Percentiles rank a stretch among this genome's conserved stretches.
These are phyloP conservation scores for Ctenomys sociabilis DNA, from an alignment of 2,113 vertebrate species.

Conservation along the genomic window DNA sequence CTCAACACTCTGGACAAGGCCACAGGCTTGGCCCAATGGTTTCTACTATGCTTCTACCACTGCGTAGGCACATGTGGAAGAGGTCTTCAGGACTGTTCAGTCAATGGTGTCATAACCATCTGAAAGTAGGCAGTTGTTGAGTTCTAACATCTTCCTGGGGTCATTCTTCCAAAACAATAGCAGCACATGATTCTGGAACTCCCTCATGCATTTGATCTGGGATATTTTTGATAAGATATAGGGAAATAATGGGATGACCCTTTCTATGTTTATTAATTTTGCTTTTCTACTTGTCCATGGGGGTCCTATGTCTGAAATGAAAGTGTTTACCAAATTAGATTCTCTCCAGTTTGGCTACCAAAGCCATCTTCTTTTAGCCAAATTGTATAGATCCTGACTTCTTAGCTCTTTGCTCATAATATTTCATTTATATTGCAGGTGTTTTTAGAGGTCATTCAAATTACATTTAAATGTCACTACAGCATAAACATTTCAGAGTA, in stretches of 20 bases:
- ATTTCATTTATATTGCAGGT: constrained; percentile 57
- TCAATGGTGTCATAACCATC: not conserved
- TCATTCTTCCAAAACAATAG: constrained; percentile 17
- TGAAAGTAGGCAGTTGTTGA: not conserved
- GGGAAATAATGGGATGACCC: not conserved
- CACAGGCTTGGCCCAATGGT: not conserved
- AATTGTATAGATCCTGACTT: constrained; percentile 61
- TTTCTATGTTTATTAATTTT: constrained; percentile 47
- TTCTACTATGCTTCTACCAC: not conserved
- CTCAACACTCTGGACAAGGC: not conserved
- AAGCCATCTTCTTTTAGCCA: constrained; percentile 44
- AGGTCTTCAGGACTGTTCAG: not conserved
- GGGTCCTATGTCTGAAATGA: constrained; percentile 38
- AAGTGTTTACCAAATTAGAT: constrained; percentile 2
- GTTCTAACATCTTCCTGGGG: not conserved
- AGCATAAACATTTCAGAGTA: constrained; percentile 55
- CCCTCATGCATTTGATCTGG: constrained; percentile 15
- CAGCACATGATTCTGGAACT: not conserved
- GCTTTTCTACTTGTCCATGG: constrained; percentile 25
- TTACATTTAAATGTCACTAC: constrained; percentile 50
- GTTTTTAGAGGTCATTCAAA: constrained; percentile 58
- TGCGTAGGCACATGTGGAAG: not conserved
- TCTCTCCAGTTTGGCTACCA: constrained; percentile 58
- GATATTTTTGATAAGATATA: not conserved
- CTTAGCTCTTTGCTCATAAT: constrained; percentile 44